These are phyloP conservation scores for Ceryle rudis DNA, from an alignment of 2,797 vertebrate genomes.

Conservation along the genomic window DNA sequence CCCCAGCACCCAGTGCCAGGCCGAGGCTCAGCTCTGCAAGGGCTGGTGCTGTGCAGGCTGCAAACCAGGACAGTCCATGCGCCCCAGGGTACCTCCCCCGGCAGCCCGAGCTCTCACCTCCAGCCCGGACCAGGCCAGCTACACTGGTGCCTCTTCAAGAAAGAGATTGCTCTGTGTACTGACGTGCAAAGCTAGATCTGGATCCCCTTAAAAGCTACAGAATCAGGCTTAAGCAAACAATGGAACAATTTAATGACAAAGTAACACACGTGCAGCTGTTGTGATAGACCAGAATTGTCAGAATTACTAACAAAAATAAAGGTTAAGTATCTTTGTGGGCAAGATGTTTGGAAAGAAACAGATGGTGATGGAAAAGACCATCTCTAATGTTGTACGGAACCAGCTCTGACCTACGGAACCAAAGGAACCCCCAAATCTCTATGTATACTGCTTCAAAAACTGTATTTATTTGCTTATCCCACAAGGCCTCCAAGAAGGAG, in stretches of 20 bases:
- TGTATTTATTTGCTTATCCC: constrained; percentile 3
- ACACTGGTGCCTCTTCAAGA: not conserved
- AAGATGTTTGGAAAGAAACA: not conserved
- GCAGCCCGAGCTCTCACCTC: not conserved
- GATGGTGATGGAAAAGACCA: not conserved
- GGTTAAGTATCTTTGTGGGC: not conserved
- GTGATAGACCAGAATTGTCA: not conserved
- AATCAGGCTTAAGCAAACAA: not conserved
- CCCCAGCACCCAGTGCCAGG: not conserved
- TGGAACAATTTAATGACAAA: not conserved
- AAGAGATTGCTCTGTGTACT: not conserved
- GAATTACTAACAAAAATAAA: not conserved
- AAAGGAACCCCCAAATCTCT: not conserved
- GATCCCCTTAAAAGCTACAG: not conserved
- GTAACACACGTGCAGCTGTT: not conserved
- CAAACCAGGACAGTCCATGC: too few relatives aligned
- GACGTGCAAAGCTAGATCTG: not conserved
- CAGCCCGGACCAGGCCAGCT: not conserved
- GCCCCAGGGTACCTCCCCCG: not conserved
- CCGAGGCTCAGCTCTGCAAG: not conserved
- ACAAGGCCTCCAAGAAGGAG: not conserved
- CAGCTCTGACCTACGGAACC: not conserved
- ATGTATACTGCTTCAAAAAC: constrained; percentile 1
- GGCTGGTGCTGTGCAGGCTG: not conserved
- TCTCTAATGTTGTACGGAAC: not conserved